These are phyloP conservation scores for Scrobipalpa costella DNA, from an alignment of 2,888 invertebrate species.

Conservation along the genomic window DNA sequence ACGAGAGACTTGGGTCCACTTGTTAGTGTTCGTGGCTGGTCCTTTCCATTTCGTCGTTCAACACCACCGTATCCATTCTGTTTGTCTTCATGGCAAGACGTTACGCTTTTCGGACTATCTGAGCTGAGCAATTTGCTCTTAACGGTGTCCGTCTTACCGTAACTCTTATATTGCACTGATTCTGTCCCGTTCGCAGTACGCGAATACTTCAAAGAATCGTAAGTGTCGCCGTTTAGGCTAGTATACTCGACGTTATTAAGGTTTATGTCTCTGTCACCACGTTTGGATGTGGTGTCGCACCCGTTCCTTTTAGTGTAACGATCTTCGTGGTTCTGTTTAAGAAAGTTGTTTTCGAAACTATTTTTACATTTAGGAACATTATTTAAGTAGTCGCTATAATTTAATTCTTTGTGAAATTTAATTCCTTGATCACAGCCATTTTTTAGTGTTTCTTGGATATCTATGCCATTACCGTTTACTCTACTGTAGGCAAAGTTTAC, in stretches of 20 bases:
- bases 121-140: constrained; percentile 76
- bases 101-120: constrained; percentile 76
- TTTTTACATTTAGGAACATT: constrained; percentile 80
- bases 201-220: constrained; percentile 78
- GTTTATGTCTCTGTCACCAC: constrained; percentile 72
- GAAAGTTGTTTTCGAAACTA: constrained; percentile 77
- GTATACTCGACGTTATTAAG: constrained; percentile 71
- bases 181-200: constrained; percentile 77
- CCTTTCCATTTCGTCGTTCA: constrained; percentile 65
- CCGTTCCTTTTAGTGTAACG: constrained; percentile 74
- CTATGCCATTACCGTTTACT: constrained; percentile 67
- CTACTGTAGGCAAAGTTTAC: constrained; percentile 66
- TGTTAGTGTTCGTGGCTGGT: constrained; percentile 65
- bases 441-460: constrained; percentile 75
- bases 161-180: constrained; percentile 76
- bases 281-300: constrained; percentile 64
- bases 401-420: constrained; percentile 65
- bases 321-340: constrained; percentile 73
- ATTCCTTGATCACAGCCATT: constrained; percentile 79
- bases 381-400: constrained; percentile 73
- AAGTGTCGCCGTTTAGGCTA: constrained; percentile 72
- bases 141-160: constrained; percentile 75
- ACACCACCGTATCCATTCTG: constrained; percentile 62
- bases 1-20: constrained; percentile 71
- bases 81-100: constrained; percentile 75